These are phyloP conservation scores for Strigamia crassipes DNA, from an alignment of 2,888 invertebrate genomes.

Conservation along the genomic window DNA sequence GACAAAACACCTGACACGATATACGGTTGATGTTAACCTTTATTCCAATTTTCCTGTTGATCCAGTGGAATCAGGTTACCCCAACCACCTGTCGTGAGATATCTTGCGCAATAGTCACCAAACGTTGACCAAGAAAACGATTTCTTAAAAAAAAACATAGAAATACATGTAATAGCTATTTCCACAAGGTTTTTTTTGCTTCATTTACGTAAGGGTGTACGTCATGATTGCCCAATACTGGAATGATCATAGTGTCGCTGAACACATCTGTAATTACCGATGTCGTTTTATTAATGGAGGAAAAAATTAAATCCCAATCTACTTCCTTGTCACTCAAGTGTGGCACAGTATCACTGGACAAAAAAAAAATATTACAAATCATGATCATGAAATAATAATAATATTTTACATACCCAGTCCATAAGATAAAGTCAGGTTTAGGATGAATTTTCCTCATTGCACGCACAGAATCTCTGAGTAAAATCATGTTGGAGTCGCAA, in stretches of 20 bases:
- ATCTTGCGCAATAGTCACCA: neutral
- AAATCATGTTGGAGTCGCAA: slow-evolving; percentile 38
- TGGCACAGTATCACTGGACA: slow-evolving; percentile 42
- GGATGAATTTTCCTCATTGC: slow-evolving; percentile 43
- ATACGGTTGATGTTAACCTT: neutral
- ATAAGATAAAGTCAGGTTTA: slow-evolving; percentile 46
- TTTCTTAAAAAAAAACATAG: neutral
- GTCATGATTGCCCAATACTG: slow-evolving; percentile 47
- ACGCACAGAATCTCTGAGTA: slow-evolving; percentile 14
- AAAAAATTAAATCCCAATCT: slow-evolving; percentile 27
- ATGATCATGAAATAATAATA: neutral
- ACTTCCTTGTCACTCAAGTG: slow-evolving; percentile 15
- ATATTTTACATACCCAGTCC: slow-evolving; percentile 45
- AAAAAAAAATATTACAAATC: neutral
- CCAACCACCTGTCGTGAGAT: slow-evolving; percentile 43
- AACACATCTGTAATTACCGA: slow-evolving; percentile 12
- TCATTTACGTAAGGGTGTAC: slow-evolving; percentile 29
- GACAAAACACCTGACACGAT: too few species aligned
- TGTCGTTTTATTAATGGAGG: slow-evolving; percentile 11
- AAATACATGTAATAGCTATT: neutral
- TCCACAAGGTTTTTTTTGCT: neutral
- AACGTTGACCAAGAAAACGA: slow-evolving; percentile 18
- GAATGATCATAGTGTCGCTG: slow-evolving; percentile 24
- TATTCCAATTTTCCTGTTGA: neutral
- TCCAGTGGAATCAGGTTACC: slow-evolving; percentile 19